Conservation (phyloP, 2,797 vertebrate genomes). For the Myotis myotis region DNA sequence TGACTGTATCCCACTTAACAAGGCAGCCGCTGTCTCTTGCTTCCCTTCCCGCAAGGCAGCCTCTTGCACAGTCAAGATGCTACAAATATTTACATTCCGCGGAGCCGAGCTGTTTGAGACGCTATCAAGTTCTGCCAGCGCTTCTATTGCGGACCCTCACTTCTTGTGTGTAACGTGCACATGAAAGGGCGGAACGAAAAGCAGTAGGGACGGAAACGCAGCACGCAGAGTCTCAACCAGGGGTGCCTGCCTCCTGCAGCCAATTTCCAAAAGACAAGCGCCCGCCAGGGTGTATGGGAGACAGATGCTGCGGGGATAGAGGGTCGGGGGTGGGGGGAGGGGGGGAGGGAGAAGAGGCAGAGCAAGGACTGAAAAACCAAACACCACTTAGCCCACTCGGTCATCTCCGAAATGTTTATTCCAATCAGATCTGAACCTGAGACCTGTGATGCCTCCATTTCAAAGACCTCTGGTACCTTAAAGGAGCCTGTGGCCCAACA, state of each 20-base stretch:
- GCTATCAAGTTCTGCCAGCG: constrained; percentile 65
- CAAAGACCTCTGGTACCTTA: not conserved
- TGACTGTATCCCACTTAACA: constrained; percentile 46
- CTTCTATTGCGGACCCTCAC: constrained; percentile 60
- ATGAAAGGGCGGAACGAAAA: constrained; percentile 62
- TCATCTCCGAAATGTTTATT: not conserved
- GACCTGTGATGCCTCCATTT: not conserved
- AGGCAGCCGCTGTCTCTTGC: constrained; percentile 55
- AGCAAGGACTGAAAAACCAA: not conserved
- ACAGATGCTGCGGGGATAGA: not conserved
- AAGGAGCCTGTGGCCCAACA: not conserved
- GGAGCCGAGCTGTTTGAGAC: constrained; percentile 58
- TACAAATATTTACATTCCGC: constrained; percentile 75
- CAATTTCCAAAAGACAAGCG: constrained; percentile 52
- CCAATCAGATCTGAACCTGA: not conserved
- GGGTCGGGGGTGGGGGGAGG: too few species aligned
- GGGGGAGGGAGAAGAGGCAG: too few species aligned
- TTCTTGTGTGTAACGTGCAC: constrained; percentile 42
- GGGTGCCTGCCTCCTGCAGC: constrained; percentile 35
- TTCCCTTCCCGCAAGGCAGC: constrained; percentile 53
- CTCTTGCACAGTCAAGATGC: constrained; percentile 77
- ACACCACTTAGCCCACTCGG: not conserved
- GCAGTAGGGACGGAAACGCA: constrained; percentile 41
- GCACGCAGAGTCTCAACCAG: constrained; percentile 40
- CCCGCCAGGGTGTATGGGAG: not conserved